Conservation (phyloP, 2,797 vertebrate species). For the Scolopax rusticola region DNA sequence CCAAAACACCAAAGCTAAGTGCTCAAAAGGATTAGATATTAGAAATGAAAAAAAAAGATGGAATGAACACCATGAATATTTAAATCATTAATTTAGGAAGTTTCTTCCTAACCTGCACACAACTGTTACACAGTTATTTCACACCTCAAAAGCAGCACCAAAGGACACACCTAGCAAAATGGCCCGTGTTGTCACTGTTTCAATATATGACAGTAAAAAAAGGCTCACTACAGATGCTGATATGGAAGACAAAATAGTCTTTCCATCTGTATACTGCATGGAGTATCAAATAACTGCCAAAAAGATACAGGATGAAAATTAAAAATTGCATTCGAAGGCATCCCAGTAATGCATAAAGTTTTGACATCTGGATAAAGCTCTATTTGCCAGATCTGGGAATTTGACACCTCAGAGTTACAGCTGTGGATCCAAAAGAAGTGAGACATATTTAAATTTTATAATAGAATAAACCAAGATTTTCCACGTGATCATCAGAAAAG, state of each 20-base stretch:
- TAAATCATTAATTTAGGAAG: background rate
- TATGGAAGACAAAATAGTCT: background rate
- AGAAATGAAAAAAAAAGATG: background rate
- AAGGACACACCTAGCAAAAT: background rate
- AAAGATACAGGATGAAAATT: background rate
- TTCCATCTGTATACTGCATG: background rate
- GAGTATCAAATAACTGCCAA: background rate
- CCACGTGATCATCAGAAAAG: background rate
- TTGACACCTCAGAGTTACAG: background rate
- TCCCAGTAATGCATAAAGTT: background rate
- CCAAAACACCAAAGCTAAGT: background rate
- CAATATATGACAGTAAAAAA: background rate
- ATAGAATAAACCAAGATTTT: background rate
- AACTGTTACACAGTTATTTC: background rate
- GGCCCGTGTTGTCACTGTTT: background rate
- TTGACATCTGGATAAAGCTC: background rate
- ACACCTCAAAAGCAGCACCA: background rate
- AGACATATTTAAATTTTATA: background rate
- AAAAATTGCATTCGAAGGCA: background rate
- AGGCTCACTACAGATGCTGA: no score
- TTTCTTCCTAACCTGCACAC: background rate
- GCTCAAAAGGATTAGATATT: background rate
- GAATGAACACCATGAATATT: background rate
- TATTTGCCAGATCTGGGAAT: background rate
- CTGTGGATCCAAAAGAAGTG: background rate